Base-by-base conservation (phyloP, 2,113 vertebrate species). In the Plecotus auritus region DNA sequence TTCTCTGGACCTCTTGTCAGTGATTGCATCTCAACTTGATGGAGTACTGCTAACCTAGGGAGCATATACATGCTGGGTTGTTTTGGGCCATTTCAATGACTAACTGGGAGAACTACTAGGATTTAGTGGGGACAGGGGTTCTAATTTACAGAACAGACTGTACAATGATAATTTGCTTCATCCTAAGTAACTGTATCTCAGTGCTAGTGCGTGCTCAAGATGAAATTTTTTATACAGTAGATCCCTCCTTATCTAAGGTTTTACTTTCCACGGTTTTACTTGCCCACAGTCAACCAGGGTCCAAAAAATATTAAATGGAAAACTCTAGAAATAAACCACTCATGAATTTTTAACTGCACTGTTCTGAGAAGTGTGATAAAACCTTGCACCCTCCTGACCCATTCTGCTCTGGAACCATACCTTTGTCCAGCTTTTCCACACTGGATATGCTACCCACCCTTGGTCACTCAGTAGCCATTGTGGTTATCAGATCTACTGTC, bases 31-130 rank as follows among this genome's bases (percentile, higher is more conserved):
- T 87, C 56, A 80, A 10, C 3, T 4, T 67, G 37, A 32, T 32
- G 11, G 5, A 6, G 1, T 49, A 35, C 5, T 54, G 26, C 23
- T 89, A 40, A 85, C 1, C 2, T 9, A 56, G 7, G 9, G 4
- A 5, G 4, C 4, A 35, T 49, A 7, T 12, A 84, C 5, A 23
- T 16, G 45, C 3, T 1, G 6, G 9, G 0, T 1, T 49, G 5
- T 17, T 77, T 69, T 12, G 13, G 7, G 0, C 67, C 20, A 1
- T 30, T 42, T 89, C 26, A 80, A 1, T 61, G 10, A 28, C 2
- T 35, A 26, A 2, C 8, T 61, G 3, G 28, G 13, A 80, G 7
- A 87, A 76, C 9, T 70, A 30, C 3, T 14, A 12, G 69, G 3
- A 82, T 66, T 88, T 70, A 17, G 12, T 51, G 8, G 35, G 17